phyloP scores from a whole-genome alignment of 2,113 vertebrate species.

The Gambusia affinis region DNA sequence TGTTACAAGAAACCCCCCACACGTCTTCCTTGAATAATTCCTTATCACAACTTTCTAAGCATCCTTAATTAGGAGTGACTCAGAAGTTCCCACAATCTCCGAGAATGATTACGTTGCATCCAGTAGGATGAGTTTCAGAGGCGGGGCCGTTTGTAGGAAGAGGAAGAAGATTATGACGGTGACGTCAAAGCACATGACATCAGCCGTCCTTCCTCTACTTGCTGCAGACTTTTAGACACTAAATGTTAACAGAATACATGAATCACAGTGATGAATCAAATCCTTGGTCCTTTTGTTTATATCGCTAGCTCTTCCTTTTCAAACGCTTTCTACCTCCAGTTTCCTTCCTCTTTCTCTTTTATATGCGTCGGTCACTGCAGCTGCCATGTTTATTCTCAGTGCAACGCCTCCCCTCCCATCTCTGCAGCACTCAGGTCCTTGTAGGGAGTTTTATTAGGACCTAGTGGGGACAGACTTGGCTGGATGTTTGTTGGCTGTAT shows the following conservation, averaged over 20 bases:
- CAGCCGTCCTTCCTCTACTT: conserved; percentile 10
- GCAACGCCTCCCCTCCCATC: conserved; percentile 30
- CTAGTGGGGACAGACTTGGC: not conserved
- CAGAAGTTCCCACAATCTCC: conserved; percentile 48
- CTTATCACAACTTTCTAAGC: not conserved
- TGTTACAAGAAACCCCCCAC: not conserved
- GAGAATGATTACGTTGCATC: conserved; percentile 50
- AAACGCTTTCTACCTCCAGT: not conserved
- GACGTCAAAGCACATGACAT: conserved; percentile 55
- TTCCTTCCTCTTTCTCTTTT: conserved; percentile 32
- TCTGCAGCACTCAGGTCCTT: conserved; percentile 22
- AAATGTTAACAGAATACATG: not conserved
- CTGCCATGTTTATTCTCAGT: conserved; percentile 61
- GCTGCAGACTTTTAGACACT: not conserved
- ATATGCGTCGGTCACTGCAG: conserved; percentile 43
- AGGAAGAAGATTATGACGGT: conserved; percentile 10
- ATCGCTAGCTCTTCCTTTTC: not conserved
- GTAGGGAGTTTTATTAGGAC: conserved; percentile 35
- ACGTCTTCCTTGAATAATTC: not conserved
- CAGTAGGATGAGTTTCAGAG: conserved; percentile 13
- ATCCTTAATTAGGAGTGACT: conserved; percentile 28
- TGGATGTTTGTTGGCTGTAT: not conserved
- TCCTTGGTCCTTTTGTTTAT: not conserved
- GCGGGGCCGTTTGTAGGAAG: conserved; percentile 25
- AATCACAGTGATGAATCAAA: too few species aligned